Evolutionary conservation across 1,140 invertebrate genomes (phyloP), one percentile per base, ranked within the genome.

Genomic region (Bactericera cockerelli): DNA sequence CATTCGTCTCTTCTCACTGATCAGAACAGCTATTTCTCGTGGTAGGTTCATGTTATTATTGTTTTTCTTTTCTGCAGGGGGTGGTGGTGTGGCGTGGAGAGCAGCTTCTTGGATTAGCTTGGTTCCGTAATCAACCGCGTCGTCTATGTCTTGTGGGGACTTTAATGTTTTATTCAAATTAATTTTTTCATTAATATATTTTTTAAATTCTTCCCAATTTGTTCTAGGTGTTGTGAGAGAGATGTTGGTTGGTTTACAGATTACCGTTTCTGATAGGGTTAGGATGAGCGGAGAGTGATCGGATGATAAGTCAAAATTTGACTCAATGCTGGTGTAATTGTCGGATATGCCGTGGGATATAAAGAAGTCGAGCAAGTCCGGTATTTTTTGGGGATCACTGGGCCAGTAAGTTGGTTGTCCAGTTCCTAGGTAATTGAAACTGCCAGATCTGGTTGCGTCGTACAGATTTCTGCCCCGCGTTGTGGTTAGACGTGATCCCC

Each of bases 381-480:
- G 70, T 1, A 61, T 68, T 62, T 63, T 71, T 4, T 65, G 64
- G 16, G 55, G 55, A n/a, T 67, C 71, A 26, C 65, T 67, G 19
- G 64, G 69, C 53, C 70, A 74, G 60, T 72, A 70, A 0, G 72
- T 76, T 26, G 71, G 70, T 63, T 60, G 66, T 21, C 67, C 68
- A 13, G 67, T 64, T 25, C 67, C 67, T 25, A 68, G 19, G n/a
- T 54, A 33, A 24, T 62, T 57, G 14, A 67, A 55, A n/a, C 66
- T 61, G 38, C 68, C 66, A 0, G 19, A 39, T 8, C 56, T 53
- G 14, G 68, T 66, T 14, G 64, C 60, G 60, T 58, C 61, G 14
- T 68, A 64, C 1, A 72, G 59, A 55, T 70, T 63, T 38, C 62
- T 59, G 0, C 68, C 68, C 61, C 61, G 69, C 2, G 69, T 58